Evolutionary conservation across 2,797 vertebrate species (phyloP).

Genomic region (Protonibea diacanthus): DNA sequence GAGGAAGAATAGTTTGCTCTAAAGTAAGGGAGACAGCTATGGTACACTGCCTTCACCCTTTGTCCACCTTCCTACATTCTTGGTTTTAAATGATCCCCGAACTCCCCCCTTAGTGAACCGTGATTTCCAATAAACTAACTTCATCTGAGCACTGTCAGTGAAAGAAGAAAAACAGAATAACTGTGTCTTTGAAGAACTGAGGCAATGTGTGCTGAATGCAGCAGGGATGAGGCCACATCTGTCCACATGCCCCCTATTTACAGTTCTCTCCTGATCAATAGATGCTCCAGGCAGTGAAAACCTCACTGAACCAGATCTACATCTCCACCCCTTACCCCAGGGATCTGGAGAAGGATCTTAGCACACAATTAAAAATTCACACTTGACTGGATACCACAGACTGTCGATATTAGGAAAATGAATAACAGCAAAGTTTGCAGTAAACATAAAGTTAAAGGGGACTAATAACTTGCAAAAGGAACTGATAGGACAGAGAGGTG

Average conservation of each 20-base stretch:
- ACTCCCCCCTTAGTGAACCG: constrained; percentile 28
- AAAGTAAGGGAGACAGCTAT: constrained; percentile 48
- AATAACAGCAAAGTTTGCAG: constrained; percentile 69
- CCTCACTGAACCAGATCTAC: constrained; percentile 77
- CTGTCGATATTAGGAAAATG: constrained; percentile 75
- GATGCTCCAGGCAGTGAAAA: constrained; percentile 66
- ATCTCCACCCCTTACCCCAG: constrained; percentile 71
- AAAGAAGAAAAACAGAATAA: constrained; percentile 20
- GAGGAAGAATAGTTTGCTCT: constrained; percentile 43
- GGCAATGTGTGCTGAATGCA: constrained; percentile 14
- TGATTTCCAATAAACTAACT: constrained; percentile 58
- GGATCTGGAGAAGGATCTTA: constrained; percentile 67
- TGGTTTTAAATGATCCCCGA: constrained; percentile 51
- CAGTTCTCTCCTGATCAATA: constrained; percentile 74
- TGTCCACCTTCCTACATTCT: constrained; percentile 33
- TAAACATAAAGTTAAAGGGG: constrained; percentile 65
- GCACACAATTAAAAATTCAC: constrained; percentile 84
- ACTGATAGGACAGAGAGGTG: constrained; percentile 13
- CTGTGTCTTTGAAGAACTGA: constrained; percentile 43
- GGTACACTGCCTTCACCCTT: constrained; percentile 29
- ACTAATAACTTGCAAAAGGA: constrained; percentile 46
- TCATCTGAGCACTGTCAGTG: constrained; percentile 30
- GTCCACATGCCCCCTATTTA: constrained; percentile 69
- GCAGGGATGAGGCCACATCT: constrained; percentile 30
- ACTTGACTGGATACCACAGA: constrained; percentile 67